Evolutionary conservation across 2,113 vertebrate species (phyloP).

Genomic region (Condylura cristata): DNA sequence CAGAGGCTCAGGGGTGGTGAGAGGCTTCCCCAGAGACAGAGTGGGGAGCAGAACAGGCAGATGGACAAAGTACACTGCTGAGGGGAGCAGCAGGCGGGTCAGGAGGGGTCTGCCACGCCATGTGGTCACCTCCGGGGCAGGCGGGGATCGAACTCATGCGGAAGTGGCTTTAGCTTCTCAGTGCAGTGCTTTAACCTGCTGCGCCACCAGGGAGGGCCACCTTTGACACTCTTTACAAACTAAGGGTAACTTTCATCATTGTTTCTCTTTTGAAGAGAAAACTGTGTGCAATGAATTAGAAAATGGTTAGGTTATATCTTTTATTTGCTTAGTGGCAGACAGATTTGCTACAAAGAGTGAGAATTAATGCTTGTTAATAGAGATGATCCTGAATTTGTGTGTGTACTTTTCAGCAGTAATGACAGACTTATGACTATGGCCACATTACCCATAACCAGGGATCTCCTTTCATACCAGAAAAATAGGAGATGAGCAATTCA

Average conservation of each 20-base stretch:
- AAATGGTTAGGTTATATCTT: background rate
- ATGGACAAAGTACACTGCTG: no score
- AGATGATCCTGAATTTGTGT: background rate
- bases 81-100: no score
- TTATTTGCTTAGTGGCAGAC: background rate
- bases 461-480: background rate
- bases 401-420: background rate
- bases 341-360: background rate
- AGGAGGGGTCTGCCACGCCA: no score
- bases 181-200: no score
- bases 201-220: no score
- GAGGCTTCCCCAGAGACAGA: no score
- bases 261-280: background rate
- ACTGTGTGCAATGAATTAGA: background rate
- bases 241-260: background rate
- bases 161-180: no score
- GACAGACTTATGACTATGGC: background rate
- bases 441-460: background rate
- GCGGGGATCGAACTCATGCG: no score
- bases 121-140: no score
- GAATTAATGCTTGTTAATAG: conserved; percentile 15
- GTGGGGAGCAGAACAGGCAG: no score
- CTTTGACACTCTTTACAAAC: background rate
- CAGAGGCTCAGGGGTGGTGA: no score
- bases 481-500: background rate